Evolutionary conservation across 2,888 invertebrate species (phyloP).

Genomic region (Dasysyrphus albostriatus): DNA sequence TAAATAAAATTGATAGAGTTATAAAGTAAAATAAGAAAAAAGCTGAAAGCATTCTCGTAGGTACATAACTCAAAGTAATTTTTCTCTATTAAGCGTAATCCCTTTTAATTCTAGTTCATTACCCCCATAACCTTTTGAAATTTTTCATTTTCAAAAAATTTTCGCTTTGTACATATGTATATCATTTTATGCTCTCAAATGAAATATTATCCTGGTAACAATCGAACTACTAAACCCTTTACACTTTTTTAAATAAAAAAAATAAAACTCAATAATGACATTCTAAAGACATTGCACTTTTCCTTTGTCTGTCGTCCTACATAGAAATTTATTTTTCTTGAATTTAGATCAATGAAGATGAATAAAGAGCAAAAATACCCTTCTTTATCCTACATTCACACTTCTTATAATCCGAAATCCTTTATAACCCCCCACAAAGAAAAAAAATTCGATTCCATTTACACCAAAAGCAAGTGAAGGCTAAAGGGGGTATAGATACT

Average conservation of each 20-base stretch:
- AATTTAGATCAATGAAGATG: constrained; percentile 36
- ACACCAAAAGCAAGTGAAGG: background rate
- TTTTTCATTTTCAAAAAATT: background rate
- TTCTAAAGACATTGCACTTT: constrained; percentile 63
- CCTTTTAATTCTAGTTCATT: background rate
- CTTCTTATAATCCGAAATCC: constrained; percentile 18
- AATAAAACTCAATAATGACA: constrained; percentile 31
- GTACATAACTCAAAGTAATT: background rate
- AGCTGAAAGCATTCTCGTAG: too few relatives aligned
- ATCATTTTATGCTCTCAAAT: background rate
- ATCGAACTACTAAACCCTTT: background rate
- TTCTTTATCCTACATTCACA: constrained; percentile 26
- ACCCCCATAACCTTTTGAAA: background rate
- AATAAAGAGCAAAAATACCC: constrained; percentile 38
- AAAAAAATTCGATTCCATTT: background rate
- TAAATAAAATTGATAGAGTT: too few relatives aligned
- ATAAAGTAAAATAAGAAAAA: too few relatives aligned
- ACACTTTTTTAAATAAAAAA: background rate
- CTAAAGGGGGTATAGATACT: background rate
- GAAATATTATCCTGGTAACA: background rate
- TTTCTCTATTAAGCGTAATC: background rate
- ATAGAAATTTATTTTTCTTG: constrained; percentile 8
- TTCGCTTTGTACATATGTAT: too few relatives aligned
- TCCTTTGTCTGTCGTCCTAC: background rate
- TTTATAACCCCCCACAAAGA: background rate